phyloP scores from a whole-genome alignment of 2,113 vertebrate species.

The Alosa alosa region DNA sequence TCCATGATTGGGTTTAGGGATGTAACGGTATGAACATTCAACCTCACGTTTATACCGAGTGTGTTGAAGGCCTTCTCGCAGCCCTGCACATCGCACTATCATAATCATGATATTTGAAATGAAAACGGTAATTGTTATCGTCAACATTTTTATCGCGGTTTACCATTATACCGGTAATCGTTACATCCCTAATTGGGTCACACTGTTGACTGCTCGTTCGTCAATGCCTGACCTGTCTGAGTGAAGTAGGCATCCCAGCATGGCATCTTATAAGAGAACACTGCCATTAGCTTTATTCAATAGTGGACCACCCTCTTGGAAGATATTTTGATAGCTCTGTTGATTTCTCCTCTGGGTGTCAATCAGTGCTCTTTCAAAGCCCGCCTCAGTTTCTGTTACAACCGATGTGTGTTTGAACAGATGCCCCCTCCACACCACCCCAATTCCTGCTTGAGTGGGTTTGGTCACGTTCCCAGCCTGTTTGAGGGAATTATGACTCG shows the following conservation, averaged over 20 bases:
- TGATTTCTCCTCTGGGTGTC: neutral
- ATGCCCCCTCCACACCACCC: neutral
- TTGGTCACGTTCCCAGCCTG: neutral
- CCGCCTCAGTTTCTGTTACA: too few relatives aligned
- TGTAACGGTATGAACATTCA: too few relatives aligned
- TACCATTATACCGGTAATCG: too few relatives aligned
- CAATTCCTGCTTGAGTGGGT: neutral
- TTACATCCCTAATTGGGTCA: neutral
- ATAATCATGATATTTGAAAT: too few relatives aligned
- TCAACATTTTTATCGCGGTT: too few relatives aligned
- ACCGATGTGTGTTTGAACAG: neutral
- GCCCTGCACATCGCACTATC: too few relatives aligned
- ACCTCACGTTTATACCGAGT: too few relatives aligned
- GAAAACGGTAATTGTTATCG: too few relatives aligned
- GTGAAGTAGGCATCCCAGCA: neutral
- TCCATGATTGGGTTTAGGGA: neutral
- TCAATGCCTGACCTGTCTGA: neutral
- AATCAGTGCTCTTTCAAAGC: too few relatives aligned
- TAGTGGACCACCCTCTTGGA: neutral
- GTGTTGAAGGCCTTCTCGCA: too few relatives aligned
- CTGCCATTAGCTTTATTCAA: neutral
- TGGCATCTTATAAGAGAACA: neutral
- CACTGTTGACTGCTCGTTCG: neutral
- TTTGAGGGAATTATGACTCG: conserved; percentile 4
- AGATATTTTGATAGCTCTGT: neutral